A percentile compares a stretch with the other conserved stretches of the same genome.
Conservation (phyloP, 2,797 vertebrate genomes). For the Ptychobarbus kaznakovi region DNA sequence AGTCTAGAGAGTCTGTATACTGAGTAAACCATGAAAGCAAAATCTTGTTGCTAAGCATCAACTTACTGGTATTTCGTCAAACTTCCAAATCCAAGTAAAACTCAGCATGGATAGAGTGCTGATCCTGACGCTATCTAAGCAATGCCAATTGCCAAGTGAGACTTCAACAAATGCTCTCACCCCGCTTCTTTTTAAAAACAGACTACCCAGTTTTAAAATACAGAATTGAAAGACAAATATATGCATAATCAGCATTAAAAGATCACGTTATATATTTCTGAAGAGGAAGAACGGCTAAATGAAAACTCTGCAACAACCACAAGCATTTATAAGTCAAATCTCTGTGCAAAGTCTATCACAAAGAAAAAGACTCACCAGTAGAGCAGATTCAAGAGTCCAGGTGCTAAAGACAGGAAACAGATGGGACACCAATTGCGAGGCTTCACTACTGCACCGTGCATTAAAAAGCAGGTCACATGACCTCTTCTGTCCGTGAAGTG, state of each 20-base stretch:
- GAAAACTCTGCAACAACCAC: not conserved
- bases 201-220: not conserved
- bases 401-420: conserved; percentile 45
- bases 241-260: conserved; percentile 29
- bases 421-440: conserved; percentile 49
- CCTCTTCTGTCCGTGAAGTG: conserved; percentile 27
- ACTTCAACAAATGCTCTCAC: conserved; percentile 22
- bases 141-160: conserved; percentile 49
- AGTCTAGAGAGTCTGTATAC: not conserved
- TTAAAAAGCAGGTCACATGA: conserved; percentile 59
- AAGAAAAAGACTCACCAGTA: conserved; percentile 41
- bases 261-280: not conserved
- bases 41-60: conserved; percentile 63
- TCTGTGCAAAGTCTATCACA: not conserved
- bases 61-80: conserved; percentile 51
- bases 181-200: not conserved
- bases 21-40: conserved; percentile 24
- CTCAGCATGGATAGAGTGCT: conserved; percentile 32
- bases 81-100: conserved; percentile 47
- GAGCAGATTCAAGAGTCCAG: conserved; percentile 24
- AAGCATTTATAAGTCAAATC: not conserved
- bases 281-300: conserved; percentile 30
- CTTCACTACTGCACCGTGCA: conserved; percentile 33
- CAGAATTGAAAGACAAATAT: conserved; percentile 17
- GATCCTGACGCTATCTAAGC: conserved; percentile 13